Evolutionary conservation across 1,140 invertebrate species (phyloP).

Genomic region (Platyscapa corneri): DNA sequence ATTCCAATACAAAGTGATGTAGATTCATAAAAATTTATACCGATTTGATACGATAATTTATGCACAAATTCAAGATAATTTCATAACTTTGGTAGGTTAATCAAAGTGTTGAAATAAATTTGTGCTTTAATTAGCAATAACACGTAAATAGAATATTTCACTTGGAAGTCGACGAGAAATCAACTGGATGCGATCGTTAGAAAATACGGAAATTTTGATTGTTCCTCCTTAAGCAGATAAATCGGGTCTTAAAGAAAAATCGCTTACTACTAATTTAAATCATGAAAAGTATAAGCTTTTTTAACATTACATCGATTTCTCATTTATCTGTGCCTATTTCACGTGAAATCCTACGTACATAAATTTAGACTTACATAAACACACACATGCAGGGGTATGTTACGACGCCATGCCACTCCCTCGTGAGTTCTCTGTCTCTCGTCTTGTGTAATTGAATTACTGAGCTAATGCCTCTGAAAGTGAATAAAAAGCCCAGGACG

Average conservation of each 20-base stretch:
- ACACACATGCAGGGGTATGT: not conserved
- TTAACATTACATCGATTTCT: not conserved
- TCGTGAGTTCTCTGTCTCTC: slow-evolving; percentile 55
- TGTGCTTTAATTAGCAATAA: too few species aligned
- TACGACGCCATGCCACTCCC: slow-evolving; percentile 53
- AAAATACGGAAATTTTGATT: too few species aligned
- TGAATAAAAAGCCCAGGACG: slow-evolving; percentile 62
- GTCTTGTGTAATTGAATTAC: slow-evolving; percentile 60
- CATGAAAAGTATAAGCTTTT: not conserved
- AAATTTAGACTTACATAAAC: not conserved
- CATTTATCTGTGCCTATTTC: not conserved
- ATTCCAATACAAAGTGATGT: too few species aligned
- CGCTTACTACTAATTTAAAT: not conserved
- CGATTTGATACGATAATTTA: too few species aligned
- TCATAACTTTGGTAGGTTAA: too few species aligned
- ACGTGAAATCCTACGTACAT: not conserved
- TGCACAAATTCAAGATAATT: too few species aligned
- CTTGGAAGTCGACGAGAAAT: too few species aligned
- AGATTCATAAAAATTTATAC: too few species aligned
- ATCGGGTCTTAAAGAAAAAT: not conserved
- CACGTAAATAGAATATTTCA: too few species aligned
- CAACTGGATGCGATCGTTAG: too few species aligned
- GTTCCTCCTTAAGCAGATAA: not conserved
- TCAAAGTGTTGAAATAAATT: too few species aligned
- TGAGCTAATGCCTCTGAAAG: slow-evolving; percentile 63